Conservation (phyloP, 2,113 vertebrate genomes). For the Globicephala melas region DNA sequence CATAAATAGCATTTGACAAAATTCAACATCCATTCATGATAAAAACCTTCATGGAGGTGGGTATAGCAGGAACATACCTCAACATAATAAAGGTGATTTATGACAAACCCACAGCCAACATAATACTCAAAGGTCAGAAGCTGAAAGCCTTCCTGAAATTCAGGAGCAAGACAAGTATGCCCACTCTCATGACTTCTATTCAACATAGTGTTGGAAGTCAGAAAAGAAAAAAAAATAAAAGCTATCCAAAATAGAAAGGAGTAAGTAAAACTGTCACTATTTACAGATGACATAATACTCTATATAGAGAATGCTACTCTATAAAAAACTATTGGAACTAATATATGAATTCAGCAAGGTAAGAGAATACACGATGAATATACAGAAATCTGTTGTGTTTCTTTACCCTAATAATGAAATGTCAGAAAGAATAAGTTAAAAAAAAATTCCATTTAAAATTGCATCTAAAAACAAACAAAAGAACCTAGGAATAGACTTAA, state of each 20-base stretch:
- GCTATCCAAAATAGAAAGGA: not conserved
- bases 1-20: no score
- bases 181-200: not conserved
- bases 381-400: not conserved
- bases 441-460: not conserved
- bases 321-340: not conserved
- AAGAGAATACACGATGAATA: not conserved
- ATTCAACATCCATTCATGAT: not conserved
- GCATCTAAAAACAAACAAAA: not conserved
- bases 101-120: not conserved
- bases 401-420: not conserved
- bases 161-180: not conserved
- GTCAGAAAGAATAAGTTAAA: not conserved
- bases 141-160: not conserved
- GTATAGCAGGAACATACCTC: not conserved
- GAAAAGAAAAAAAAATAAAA: not conserved
- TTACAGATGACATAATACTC: not conserved
- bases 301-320: not conserved
- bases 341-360: not conserved
- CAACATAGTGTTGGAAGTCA: not conserved
- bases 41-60: not conserved
- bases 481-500: not conserved
- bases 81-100: not conserved
- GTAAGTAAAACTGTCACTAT: not conserved
- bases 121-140: not conserved